Evolutionary conservation across 2,888 invertebrate species (phyloP), one percentile per base, ranked within the genome.

Genomic region (Sclerodermus sp.): DNA sequence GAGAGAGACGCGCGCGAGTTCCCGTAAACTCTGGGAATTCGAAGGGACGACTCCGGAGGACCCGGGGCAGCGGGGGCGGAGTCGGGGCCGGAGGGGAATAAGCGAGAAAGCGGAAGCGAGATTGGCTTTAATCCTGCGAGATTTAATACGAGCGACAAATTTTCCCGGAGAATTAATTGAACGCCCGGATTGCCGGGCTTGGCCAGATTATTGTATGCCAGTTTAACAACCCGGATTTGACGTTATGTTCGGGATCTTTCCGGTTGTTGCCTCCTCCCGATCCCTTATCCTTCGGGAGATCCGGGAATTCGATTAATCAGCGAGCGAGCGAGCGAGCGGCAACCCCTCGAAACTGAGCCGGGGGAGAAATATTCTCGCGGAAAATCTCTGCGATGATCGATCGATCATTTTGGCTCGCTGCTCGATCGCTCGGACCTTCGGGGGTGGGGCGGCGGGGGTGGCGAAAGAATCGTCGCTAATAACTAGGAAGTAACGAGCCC

Each of bases 81-180:
- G 58, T 50, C 49, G 46, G 47, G 44, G 40, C 42, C 42, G 51
- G 48, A 56, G 59, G 54, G 55, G 53, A 55, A 52, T 53, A 55
- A 23, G 38, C 55, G 51, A 50, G 54, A 57, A 58, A 57, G 58
- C 58, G 61, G 57, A 65, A 64, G 68, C 66, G 67, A 73, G 70
- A 73, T 74, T 75, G 75, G 68, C 70, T 74, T 73, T 75, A 76
- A 76, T 76, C 76, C 73, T 59, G 61, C 64, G 67, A 76, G 75
- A 76, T 76, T 76, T 76, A 76, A 76, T 76, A 74, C 76, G 67
- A 73, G 73, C 75, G 76, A 75, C 75, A 75, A 76, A 75, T 74
- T 76, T 76, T 76, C 51, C 69, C 67, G 67, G 72, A 67, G 71
- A 76, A 76, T 75, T 76, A 76, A 76, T 76, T 73, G 75, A 76